Base-by-base conservation (phyloP, 2,888 invertebrate species). In the Drosophila antonietae region DNA sequence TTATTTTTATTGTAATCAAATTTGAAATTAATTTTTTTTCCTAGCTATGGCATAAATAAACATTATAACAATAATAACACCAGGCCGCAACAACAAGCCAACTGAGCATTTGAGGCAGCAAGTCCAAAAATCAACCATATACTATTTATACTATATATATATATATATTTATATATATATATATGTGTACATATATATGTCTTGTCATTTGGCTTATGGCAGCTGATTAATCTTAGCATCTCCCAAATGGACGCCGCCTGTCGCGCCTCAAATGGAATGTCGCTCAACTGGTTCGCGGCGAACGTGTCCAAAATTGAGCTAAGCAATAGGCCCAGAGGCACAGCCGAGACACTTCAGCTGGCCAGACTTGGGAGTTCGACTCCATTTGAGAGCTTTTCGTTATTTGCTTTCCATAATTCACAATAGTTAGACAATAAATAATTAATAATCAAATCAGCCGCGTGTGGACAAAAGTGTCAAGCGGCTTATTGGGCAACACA, bases 151-250 rank as follows among this genome's bases (percentile, higher is more conserved):
- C n/a, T n/a, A 63, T 23, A 3, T 23, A 23, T 23, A 20, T 20
- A 28, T 41, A 69, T 69, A 81, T 83, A 37, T 28, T 56, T 31
- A 68, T 68, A 80, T 83, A 81, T 88, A 77, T 88, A 14, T 15
- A 10, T 28, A 37, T 33, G 33, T 23, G 31, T 28, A 56, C 28
- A 68, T 68, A 80, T 83, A 81, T 88, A 77, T 88, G 88, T 80
- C 86, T 76, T 86, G 86, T 88, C 85, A 88, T 86, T 86, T 86
- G 87, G 81, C 82, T 83, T 84, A 86, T 86, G 83, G 84, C 88
- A 86, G 85, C 88, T 88, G 88, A 86, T 86, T 88, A 88, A 86
- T 86, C 85, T 86, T 82, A 81, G 79, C 83, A 82, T 82, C 85
- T 85, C 80, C 78, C 71, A 78, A 78, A 65, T 70, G 75, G 71